These are phyloP conservation scores for Syrrhaptes paradoxus DNA, from an alignment of 2,113 vertebrate species.

Conservation along the genomic window DNA sequence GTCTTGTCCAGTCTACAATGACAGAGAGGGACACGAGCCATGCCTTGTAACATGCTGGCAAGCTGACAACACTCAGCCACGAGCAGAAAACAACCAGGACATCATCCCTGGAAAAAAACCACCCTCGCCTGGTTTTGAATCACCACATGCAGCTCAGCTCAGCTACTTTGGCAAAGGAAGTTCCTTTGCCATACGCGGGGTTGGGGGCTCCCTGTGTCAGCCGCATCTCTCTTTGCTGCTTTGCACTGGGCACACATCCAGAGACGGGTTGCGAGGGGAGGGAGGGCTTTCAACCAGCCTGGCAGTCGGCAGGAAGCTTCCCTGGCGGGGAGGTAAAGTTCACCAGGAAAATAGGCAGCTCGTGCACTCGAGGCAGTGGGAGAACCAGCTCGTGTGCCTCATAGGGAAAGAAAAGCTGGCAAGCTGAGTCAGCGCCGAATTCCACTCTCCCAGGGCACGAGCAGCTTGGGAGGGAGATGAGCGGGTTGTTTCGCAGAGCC, in stretches of 20 bases:
- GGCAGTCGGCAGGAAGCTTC: conserved; percentile 6
- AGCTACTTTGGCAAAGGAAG: background rate
- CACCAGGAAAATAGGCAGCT: background rate
- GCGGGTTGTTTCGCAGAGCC: background rate
- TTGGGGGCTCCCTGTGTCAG: background rate
- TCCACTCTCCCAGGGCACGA: background rate
- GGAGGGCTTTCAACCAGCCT: background rate
- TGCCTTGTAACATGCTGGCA: fast-evolving
- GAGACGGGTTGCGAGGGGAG: background rate
- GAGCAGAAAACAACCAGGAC: background rate
- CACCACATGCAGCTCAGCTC: background rate
- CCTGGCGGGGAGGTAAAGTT: conserved; percentile 13
- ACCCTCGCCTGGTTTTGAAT: background rate
- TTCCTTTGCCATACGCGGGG: fast-evolving
- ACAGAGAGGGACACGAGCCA: background rate
- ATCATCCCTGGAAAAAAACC: background rate
- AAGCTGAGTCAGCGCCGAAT: conserved; percentile 7
- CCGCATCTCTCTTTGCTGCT: background rate
- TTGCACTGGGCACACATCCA: background rate
- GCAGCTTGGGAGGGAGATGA: background rate
- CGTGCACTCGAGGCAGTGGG: background rate
- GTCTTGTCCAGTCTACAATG: fast-evolving
- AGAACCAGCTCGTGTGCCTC: background rate
- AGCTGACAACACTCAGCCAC: fast-evolving
- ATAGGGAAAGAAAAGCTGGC: background rate